These are phyloP conservation scores for Bucorvus abyssinicus DNA, from an alignment of 2,797 vertebrate species.

Conservation along the genomic window DNA sequence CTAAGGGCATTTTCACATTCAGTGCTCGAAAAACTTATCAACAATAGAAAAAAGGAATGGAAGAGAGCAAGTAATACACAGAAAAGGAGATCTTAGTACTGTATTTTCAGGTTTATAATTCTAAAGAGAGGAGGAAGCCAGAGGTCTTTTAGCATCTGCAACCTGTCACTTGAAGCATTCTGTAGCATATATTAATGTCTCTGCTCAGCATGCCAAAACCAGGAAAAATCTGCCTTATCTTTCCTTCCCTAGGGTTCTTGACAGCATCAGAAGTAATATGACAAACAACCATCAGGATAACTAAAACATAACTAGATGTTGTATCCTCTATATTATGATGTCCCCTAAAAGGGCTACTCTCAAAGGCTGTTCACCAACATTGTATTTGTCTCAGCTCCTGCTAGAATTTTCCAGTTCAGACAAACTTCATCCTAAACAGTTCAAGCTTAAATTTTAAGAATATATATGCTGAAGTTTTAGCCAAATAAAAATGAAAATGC, in stretches of 20 bases:
- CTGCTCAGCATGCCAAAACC: not conserved
- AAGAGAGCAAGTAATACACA: not conserved
- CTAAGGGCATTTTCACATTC: not conserved
- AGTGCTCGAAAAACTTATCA: not conserved
- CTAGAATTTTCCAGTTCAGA: constrained; percentile 3
- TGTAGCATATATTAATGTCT: not conserved
- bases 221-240: not conserved
- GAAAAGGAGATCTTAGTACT: not conserved
- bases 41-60: not conserved
- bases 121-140: not conserved
- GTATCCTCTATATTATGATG: constrained; percentile 14
- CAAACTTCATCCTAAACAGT: not conserved
- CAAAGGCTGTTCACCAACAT: not conserved
- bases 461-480: not conserved
- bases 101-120: not conserved
- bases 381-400: constrained; percentile 8
- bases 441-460: not conserved
- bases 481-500: not conserved
- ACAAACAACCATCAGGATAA: not conserved
- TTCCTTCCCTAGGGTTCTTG: not conserved
- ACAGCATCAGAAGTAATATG: not conserved
- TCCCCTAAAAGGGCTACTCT: constrained; percentile 3
- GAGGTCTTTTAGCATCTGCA: not conserved
- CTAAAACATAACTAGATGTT: constrained; percentile 17
- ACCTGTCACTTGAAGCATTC: not conserved